phyloP scores from a whole-genome alignment of 1,140 invertebrate species.

The Lineus longissimus region DNA sequence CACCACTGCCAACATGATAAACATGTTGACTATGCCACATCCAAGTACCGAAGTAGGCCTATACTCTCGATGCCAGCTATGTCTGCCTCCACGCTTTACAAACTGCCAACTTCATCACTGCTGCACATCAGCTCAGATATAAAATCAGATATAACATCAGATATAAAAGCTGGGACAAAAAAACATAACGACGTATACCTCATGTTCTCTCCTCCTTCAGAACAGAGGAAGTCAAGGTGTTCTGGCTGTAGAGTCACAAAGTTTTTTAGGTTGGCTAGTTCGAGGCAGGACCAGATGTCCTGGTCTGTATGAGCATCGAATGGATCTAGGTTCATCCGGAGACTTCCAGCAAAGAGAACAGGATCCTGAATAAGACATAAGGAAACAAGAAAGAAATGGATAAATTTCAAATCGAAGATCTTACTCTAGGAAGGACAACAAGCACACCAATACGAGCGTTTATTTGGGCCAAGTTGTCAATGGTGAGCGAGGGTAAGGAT shows the following conservation, averaged over 20 bases:
- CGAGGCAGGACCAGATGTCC: slow-evolving; percentile 68
- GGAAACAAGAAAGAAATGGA: not conserved
- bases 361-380: slow-evolving; percentile 24
- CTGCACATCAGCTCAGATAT: not conserved
- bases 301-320: slow-evolving; percentile 70
- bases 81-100: not conserved
- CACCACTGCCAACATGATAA: too few relatives aligned
- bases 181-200: too few relatives aligned
- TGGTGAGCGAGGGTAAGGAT: not conserved
- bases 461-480: not conserved
- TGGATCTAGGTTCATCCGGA: slow-evolving; percentile 82
- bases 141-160: not conserved
- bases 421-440: slow-evolving; percentile 60
- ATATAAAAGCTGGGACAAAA: not conserved
- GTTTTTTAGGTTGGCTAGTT: slow-evolving; percentile 60
- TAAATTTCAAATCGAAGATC: not conserved
- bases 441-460: slow-evolving; percentile 30
- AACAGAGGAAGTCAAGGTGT: slow-evolving; percentile 40
- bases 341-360: too few relatives aligned
- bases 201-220: slow-evolving; percentile 53
- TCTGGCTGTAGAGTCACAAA: slow-evolving; percentile 38
- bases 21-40: too few relatives aligned
- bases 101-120: not conserved
- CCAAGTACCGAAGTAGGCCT: too few relatives aligned
- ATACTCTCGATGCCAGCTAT: too few relatives aligned